Percentiles rank a stretch among this genome's conserved stretches.
phyloP scores from a whole-genome alignment of 2,888 invertebrate genomes.

The Cantharis flavilabris region DNA sequence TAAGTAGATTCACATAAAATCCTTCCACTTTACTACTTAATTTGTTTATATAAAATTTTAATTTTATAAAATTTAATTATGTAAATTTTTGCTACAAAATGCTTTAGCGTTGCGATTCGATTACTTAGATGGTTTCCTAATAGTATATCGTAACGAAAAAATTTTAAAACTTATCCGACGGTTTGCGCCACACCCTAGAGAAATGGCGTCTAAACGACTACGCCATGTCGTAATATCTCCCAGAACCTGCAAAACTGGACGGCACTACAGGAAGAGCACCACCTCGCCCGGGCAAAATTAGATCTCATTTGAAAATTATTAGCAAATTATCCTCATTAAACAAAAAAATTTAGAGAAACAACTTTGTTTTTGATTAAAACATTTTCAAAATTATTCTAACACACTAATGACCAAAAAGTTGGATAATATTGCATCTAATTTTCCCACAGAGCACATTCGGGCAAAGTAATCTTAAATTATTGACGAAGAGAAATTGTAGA shows the following conservation, averaged over 20 bases:
- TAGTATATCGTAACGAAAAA: neutral
- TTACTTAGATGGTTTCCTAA: neutral
- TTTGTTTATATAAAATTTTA: neutral
- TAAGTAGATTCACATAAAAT: neutral
- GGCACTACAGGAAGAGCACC: conserved; percentile 32
- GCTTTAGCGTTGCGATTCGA: neutral
- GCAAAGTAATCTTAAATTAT: neutral
- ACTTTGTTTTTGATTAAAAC: neutral
- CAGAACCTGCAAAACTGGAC: conserved; percentile 34
- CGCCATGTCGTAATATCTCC: conserved; percentile 35
- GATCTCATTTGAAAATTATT: conserved; percentile 3
- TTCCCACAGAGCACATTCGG: neutral
- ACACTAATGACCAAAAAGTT: neutral
- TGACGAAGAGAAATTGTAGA: neutral
- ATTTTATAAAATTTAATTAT: neutral
- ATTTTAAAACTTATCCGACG: conserved; percentile 25
- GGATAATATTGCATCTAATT: neutral
- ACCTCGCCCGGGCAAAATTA: conserved; percentile 34
- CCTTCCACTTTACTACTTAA: neutral
- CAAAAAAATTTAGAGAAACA: neutral
- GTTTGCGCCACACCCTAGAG: conserved; percentile 34
- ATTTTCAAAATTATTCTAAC: neutral
- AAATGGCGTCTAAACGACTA: conserved; percentile 36
- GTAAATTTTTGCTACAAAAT: neutral
- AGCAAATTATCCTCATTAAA: neutral